Conservation (phyloP, 2,888 invertebrate species). For the Mantis religiosa region DNA sequence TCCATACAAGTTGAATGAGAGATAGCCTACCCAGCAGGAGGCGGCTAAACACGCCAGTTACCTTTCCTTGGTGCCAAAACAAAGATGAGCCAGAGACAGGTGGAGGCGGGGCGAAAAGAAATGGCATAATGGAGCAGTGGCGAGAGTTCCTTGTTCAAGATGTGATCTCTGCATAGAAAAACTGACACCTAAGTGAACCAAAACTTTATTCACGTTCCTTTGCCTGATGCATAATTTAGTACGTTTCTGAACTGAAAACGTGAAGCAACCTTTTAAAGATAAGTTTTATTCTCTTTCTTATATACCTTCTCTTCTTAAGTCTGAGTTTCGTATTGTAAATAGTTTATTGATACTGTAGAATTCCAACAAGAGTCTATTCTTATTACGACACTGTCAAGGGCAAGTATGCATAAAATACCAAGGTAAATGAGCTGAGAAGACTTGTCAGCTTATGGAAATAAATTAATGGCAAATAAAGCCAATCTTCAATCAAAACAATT, state of each 20-base stretch:
- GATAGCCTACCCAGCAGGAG: constrained; percentile 27
- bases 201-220: not conserved
- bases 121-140: not conserved
- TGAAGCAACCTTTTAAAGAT: not conserved
- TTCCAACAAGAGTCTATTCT: no score
- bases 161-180: not conserved
- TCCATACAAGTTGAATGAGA: constrained; percentile 45
- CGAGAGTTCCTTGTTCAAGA: not conserved
- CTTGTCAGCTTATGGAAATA: no score
- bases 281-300: not conserved
- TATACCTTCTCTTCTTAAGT: not conserved
- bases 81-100: constrained; percentile 1
- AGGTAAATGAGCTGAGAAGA: no score
- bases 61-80: not conserved
- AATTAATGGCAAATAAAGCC: no score
- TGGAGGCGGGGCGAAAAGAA: not conserved
- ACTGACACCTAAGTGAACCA: not conserved
- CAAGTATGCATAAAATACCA: no score
- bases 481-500: no score
- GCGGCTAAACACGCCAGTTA: not conserved
- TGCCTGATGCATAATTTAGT: not conserved
- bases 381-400: no score
- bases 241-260: not conserved
- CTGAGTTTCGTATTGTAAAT: no score
- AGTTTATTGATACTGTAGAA: no score